Evolutionary conservation across 2,113 vertebrate species (phyloP).

Genomic region (Pangasianodon hypophthalmus): DNA sequence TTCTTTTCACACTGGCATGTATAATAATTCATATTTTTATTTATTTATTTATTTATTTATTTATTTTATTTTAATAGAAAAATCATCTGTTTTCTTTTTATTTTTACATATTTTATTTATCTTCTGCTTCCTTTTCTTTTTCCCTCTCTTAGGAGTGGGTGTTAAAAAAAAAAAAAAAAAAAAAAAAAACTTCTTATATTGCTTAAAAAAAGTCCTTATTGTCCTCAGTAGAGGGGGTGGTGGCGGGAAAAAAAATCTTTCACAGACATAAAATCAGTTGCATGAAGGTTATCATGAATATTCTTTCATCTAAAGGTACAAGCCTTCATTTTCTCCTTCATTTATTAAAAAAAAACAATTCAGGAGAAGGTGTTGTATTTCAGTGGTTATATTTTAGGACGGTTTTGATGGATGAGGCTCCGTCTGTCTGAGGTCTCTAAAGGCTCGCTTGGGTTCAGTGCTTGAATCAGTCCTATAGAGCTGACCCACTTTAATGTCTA

Average conservation of each 20-base stretch:
- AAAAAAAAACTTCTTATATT: neutral
- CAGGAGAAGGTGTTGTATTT: constrained; percentile 45
- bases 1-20: neutral
- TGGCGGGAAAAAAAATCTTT: neutral
- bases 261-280: neutral
- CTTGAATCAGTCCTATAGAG: constrained; percentile 50
- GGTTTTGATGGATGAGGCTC: constrained; percentile 58
- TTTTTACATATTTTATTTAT: neutral
- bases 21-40: neutral
- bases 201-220: neutral
- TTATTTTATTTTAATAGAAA: neutral
- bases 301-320: neutral
- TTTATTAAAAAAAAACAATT: constrained; percentile 25
- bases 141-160: neutral
- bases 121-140: neutral
- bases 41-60: neutral
- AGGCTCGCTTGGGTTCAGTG: constrained; percentile 49
- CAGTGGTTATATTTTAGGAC: constrained; percentile 44
- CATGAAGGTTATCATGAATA: constrained; percentile 13
- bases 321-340: constrained; percentile 22
- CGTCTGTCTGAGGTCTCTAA: constrained; percentile 48
- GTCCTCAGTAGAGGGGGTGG: neutral
- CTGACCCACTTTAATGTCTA: constrained; percentile 61
- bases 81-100: neutral
- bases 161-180: neutral